A percentile compares a stretch with the other conserved stretches of the same genome.
These are phyloP conservation scores for Mesitornis unicolor DNA, from an alignment of 2,113 vertebrate genomes.

Conservation along the genomic window DNA sequence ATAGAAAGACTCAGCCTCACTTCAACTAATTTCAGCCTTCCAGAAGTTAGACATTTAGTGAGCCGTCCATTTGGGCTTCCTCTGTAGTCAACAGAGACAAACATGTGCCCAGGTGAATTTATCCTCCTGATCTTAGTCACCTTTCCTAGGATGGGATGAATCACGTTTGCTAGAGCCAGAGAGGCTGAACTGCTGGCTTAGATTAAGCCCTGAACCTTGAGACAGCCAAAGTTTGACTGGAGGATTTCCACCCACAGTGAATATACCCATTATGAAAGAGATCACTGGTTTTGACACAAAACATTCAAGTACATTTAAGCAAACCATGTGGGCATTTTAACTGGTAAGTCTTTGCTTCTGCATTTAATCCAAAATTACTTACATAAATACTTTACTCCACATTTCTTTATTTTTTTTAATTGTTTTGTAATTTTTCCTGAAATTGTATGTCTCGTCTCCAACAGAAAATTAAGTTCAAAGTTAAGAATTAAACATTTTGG, in stretches of 20 bases:
- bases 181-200: neutral
- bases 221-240: neutral
- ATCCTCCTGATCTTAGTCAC: neutral
- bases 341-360: neutral
- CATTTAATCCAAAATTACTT: neutral
- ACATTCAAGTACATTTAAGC: neutral
- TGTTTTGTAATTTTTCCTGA: neutral
- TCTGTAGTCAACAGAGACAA: neutral
- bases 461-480: neutral
- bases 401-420: neutral
- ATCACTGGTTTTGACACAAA: neutral
- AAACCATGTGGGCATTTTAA: neutral
- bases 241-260: neutral
- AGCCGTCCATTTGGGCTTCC: neutral
- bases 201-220: neutral
- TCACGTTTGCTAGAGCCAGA: neutral
- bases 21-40: neutral
- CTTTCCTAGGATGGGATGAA: neutral
- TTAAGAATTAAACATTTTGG: neutral
- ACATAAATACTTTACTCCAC: neutral
- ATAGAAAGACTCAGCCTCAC: neutral
- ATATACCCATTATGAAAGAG: neutral
- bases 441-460: neutral
- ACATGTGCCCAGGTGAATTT: neutral
- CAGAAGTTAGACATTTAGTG: neutral